Base-by-base conservation (phyloP, 2,797 vertebrate genomes). In the Pogoniulus pusillus region DNA sequence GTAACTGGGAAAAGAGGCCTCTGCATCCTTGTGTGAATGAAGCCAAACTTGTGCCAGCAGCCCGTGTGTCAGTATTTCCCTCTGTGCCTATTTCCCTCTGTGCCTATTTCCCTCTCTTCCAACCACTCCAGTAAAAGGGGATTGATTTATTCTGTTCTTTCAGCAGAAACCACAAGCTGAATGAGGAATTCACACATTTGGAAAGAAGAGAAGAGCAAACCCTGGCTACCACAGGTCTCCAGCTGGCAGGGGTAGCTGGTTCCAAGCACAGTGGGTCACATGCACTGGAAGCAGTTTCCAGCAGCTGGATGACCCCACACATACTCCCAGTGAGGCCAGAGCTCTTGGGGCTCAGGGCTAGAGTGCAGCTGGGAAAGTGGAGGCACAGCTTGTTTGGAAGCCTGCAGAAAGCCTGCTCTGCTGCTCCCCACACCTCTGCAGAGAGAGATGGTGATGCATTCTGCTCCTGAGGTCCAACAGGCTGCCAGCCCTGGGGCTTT, bases 121-220 rank as follows among this genome's bases (percentile, higher is more conserved):
- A 26, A n/a, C 41, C 41, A 6, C 32, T 77, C 72, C 71, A 55
- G 51, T 65, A 69, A 85, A 91, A 76, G 41, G 87, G 93, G 86
- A 78, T 22, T 68, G 82, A 91, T 93, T 96, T 94, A 94, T 82
- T 82, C 88, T 91, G 95, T 93, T 84, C 65, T 83, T 96, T 93
- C 94, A 96, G 95, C 93, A 96, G 90, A 96, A 97, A 93, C 74
- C 90, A 65, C 89, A 87, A 87, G 85, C 85, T 80, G 10, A 63
- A 91, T 78, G 82, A 71, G 51, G 85, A 88, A 93, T 87, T 93
- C 91, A 93, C 85, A 95, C 87, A 73, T 91, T 96, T 94, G 94
- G 91, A 94, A 96, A 94, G 32, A 73, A 94, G 84, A 90, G 93
- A 95, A 94, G 94, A 95, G 91, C 82, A 92, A 96, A 93, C 79